Percentiles rank a stretch among this genome's conserved stretches.
phyloP scores from a whole-genome alignment of 2,797 vertebrate species.

The Gambusia yucatana region DNA sequence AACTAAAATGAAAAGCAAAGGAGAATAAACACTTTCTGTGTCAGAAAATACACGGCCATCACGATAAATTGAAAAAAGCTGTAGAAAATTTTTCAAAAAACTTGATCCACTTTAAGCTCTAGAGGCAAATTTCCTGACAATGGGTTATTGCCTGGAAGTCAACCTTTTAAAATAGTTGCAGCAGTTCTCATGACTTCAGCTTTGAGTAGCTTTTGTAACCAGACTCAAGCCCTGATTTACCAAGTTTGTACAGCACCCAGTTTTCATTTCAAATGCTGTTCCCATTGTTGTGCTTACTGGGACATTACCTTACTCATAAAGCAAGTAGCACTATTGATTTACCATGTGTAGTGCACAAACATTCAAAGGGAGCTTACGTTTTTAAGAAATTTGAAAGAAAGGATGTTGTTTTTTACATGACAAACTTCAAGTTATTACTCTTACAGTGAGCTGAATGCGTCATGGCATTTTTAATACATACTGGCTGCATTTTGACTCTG shows the following conservation, averaged over 20 bases:
- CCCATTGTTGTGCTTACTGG: neutral
- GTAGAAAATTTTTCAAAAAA: neutral
- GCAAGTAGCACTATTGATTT: neutral
- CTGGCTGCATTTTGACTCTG: neutral
- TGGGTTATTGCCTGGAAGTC: conserved; percentile 4
- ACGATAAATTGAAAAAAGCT: neutral
- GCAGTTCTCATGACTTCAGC: conserved; percentile 33
- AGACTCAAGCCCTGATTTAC: neutral
- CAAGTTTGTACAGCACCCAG: neutral
- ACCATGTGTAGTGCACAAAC: neutral
- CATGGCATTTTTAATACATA: too few species aligned
- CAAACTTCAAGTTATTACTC: neutral
- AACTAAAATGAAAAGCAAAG: conserved; percentile 3
- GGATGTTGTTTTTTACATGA: too few species aligned
- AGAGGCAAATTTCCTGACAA: conserved; percentile 26
- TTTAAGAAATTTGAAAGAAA: neutral
- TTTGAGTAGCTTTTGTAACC: conserved; percentile 21
- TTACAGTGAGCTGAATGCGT: neutral
- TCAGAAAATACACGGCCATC: neutral
- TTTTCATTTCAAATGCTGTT: neutral
- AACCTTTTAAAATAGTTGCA: conserved; percentile 37
- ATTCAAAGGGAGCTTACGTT: neutral
- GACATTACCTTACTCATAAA: neutral
- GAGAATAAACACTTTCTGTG: neutral
- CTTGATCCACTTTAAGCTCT: conserved; percentile 10